These are phyloP conservation scores for Erpornis zantholeuca DNA, from an alignment of 2,113 vertebrate species.

Conservation along the genomic window DNA sequence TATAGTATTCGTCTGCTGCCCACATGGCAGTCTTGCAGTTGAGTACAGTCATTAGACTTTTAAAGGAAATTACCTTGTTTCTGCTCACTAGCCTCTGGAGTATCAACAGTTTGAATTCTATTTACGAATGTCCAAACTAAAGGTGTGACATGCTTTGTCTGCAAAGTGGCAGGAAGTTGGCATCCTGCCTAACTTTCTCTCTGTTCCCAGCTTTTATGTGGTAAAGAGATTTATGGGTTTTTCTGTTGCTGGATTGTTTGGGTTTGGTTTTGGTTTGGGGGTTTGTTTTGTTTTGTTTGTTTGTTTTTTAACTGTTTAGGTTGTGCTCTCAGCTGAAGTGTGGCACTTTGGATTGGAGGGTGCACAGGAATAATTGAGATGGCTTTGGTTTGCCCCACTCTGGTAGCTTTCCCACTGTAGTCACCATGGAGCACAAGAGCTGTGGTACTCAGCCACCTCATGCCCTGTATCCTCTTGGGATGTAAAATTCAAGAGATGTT, in stretches of 20 bases:
- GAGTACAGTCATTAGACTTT: constrained; percentile 81
- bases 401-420: constrained; percentile 60
- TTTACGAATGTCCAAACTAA: constrained; percentile 76
- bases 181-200: constrained; percentile 67
- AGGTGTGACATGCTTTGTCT: constrained; percentile 79
- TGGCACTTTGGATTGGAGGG: not conserved
- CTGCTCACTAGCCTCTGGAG: constrained; percentile 61
- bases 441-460: not conserved
- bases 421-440: not conserved
- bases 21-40: constrained; percentile 51
- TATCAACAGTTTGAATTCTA: constrained; percentile 79
- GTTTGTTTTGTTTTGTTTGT: not conserved
- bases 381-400: constrained; percentile 57
- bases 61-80: constrained; percentile 61
- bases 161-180: constrained; percentile 75
- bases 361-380: not conserved
- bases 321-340: constrained; percentile 18
- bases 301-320: not conserved
- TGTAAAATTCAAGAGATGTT: not conserved
- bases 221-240: constrained; percentile 69
- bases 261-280: not conserved
- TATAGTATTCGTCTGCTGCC: not conserved
- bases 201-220: constrained; percentile 87
- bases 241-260: not conserved
- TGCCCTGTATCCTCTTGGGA: not conserved